Percentiles rank a stretch among this genome's conserved stretches.
Conservation (phyloP, 2,113 vertebrate species). For the Suricata suricatta region DNA sequence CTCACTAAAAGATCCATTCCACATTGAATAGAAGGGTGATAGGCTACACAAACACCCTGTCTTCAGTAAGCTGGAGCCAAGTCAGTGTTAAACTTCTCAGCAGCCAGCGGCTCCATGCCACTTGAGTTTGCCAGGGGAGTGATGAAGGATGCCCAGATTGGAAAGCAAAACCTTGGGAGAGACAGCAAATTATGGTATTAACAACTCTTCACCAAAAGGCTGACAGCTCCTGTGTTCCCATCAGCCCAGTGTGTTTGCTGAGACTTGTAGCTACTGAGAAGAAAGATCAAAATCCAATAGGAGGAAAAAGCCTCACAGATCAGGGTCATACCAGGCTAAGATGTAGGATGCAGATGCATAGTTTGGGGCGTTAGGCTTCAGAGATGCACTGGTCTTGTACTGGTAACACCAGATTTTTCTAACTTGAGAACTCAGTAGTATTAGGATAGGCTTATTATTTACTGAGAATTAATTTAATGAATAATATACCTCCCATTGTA, state of each 20-base stretch:
- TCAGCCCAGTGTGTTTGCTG: not conserved
- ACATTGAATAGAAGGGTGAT: not conserved
- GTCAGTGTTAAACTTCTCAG: constrained; percentile 25
- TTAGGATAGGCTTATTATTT: not conserved
- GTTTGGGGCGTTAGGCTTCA: not conserved
- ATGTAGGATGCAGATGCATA: not conserved
- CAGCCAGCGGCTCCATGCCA: constrained; percentile 36
- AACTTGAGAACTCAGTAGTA: not conserved
- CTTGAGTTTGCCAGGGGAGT: constrained; percentile 53
- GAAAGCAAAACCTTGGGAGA: constrained; percentile 52
- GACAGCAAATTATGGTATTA: constrained; percentile 52
- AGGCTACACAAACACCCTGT: constrained; percentile 55
- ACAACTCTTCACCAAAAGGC: constrained; percentile 34
- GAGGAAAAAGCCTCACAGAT: not conserved
- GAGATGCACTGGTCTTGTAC: not conserved
- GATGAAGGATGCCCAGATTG: constrained; percentile 49
- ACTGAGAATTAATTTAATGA: constrained; percentile 14
- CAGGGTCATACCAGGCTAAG: not conserved
- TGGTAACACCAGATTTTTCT: not conserved
- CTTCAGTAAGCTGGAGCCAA: constrained; percentile 37
- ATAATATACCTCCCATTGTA: not conserved
- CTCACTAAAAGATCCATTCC: constrained; percentile 43
- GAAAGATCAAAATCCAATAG: not conserved
- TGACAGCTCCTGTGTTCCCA: not conserved
- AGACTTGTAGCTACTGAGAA: not conserved